phyloP scores from a whole-genome alignment of 2,113 vertebrate genomes.

The Chaetura pelagica region DNA sequence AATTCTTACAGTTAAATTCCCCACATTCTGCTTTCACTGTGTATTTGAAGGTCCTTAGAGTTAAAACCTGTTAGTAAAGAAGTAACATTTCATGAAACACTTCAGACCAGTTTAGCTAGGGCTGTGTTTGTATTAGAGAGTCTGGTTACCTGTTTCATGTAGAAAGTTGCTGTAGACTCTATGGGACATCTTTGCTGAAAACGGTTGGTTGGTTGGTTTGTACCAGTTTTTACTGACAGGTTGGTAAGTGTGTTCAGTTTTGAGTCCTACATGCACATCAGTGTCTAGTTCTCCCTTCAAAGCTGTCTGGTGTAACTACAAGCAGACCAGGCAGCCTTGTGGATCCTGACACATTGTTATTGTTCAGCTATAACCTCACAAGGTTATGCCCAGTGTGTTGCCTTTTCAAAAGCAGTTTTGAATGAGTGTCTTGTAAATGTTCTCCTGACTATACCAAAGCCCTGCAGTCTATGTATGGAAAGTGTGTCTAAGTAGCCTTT shows the following conservation, averaged over 20 bases:
- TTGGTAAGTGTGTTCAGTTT: fast-evolving
- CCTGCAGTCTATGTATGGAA: not conserved
- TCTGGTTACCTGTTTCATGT: not conserved
- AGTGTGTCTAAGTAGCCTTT: not conserved
- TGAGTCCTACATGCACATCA: not conserved
- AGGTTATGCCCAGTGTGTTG: not conserved
- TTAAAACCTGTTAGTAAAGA: not conserved
- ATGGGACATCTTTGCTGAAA: not conserved
- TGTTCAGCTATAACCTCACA: not conserved
- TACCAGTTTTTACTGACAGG: not conserved
- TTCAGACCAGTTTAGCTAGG: not conserved
- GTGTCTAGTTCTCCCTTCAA: not conserved
- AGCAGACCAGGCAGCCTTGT: not conserved
- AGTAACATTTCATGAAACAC: not conserved
- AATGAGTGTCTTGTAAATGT: not conserved
- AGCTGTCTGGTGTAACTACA: not conserved
- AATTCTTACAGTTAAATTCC: not conserved
- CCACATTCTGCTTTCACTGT: not conserved
- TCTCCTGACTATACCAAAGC: not conserved
- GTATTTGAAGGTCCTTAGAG: not conserved
- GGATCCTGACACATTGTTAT: not conserved
- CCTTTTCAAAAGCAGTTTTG: not conserved
- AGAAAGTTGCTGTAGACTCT: not conserved
- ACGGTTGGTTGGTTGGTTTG: not conserved
- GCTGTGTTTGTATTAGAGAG: not conserved